Base-by-base conservation (phyloP, 2,888 invertebrate species). In the Nycteola revayana region DNA sequence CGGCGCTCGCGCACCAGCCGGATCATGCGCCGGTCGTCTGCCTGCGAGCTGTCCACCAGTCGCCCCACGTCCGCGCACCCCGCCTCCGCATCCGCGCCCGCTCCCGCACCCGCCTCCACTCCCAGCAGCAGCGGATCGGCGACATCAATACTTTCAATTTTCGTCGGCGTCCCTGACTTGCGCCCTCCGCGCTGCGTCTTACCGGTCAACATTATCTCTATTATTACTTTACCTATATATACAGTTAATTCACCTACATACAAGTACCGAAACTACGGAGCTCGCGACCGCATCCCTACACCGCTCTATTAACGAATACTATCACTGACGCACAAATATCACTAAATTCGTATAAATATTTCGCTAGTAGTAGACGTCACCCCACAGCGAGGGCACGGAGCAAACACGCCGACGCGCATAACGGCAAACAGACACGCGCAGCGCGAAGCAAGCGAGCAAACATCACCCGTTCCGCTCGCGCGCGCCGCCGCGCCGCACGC, bases 351-450 rank as follows among this genome's bases (percentile, higher is more conserved):
- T n/a, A 26, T 30, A 39, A 38, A 36, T 51, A 56, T 39, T 41
- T 36, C 28, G 32, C 38, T 28, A 18, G 28, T 40, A 36, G 34
- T 42, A 52, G 64, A 67, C 75, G 74, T 71, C 73, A 59, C 63
- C 38, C 55, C 66, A 52, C 58, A 47, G 31, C 74, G 69, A 58
- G 61, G 43, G 62, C 75, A 64, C 63, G 62, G 47, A 36, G 49
- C 77, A 58, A 52, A 77, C 83, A 74, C 68, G 75, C 27, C 59
- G 63, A 42, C 80, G 82, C 82, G 79, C 86, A 85, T 51, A 48
- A 43, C 70, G 69, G 68, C 86, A 84, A 60, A 79, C 86, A 84
- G 60, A 75, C 84, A 73, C 80, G 85, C 83, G 82, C 81, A 79
- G 66, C 58, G 66, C 42, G 69, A 75, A 72, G 72, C 82, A 68